Evolutionary conservation across 2,888 invertebrate species (phyloP).

Genomic region (Rutpela maculata): DNA sequence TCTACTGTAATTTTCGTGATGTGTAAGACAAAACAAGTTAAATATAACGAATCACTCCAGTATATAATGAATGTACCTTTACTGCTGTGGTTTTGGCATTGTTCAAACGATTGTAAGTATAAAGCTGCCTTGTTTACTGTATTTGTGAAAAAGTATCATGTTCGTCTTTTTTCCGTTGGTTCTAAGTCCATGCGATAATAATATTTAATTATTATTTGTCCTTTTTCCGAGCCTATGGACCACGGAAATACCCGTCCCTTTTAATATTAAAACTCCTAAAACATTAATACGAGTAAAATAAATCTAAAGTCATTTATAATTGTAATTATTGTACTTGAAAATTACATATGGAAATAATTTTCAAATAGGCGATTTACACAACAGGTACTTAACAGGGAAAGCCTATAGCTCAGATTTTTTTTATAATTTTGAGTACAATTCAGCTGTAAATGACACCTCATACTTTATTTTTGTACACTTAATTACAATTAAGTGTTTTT

Average conservation of each 20-base stretch:
- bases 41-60: too few species aligned
- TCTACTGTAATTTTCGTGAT: too few species aligned
- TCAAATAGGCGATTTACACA: not conserved
- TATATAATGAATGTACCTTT: too few species aligned
- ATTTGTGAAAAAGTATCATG: slow-evolving; percentile 36
- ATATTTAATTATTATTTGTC: slow-evolving; percentile 65
- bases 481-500: slow-evolving; percentile 37
- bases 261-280: slow-evolving; percentile 53
- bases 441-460: slow-evolving; percentile 38
- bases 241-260: slow-evolving; percentile 74
- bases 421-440: slow-evolving; percentile 11
- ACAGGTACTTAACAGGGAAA: not conserved
- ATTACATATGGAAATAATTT: slow-evolving; percentile 6
- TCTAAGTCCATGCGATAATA: slow-evolving; percentile 69
- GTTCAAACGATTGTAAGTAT: slow-evolving; percentile 4
- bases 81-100: not conserved
- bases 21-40: too few species aligned
- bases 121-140: slow-evolving; percentile 32
- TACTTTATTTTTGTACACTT: slow-evolving; percentile 36
- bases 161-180: slow-evolving; percentile 68
- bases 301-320: slow-evolving; percentile 35
- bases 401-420: slow-evolving; percentile 13
- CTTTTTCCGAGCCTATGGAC: slow-evolving; percentile 74
- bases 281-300: slow-evolving; percentile 41
- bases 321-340: slow-evolving; percentile 20